Percentiles rank a stretch among this genome's conserved stretches.
phyloP scores from a whole-genome alignment of 2,797 vertebrate species.

The Crocodylus rhombifer region DNA sequence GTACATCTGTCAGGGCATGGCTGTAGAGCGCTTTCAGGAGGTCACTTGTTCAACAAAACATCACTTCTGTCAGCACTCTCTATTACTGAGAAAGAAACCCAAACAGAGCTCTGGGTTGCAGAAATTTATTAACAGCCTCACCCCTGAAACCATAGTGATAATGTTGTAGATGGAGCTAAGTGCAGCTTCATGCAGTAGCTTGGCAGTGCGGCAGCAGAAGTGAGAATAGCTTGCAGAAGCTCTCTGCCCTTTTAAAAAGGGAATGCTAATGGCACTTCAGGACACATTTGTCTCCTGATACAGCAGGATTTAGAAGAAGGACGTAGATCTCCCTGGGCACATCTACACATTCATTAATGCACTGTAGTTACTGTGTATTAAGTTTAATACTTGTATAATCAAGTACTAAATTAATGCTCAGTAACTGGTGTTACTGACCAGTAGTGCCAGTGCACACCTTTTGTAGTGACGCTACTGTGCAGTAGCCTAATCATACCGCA shows the following conservation, averaged over 20 bases:
- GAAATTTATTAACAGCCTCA: neutral
- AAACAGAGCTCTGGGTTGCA: neutral
- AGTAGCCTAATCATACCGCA: too few species aligned
- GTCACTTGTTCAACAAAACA: too few species aligned
- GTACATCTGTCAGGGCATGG: too few species aligned
- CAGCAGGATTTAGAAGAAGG: neutral
- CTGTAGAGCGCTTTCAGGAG: too few species aligned
- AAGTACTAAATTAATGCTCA: too few species aligned
- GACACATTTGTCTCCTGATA: neutral
- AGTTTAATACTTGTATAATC: too few species aligned
- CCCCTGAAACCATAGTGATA: neutral
- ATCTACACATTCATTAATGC: too few species aligned
- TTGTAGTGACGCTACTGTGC: too few species aligned
- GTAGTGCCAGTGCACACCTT: too few species aligned
- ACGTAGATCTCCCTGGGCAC: neutral
- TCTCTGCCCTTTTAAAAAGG: neutral
- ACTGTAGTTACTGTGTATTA: too few species aligned
- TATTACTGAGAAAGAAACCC: neutral
- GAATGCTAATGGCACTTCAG: neutral
- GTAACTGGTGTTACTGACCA: too few species aligned
- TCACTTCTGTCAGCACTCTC: neutral
- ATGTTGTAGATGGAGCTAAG: neutral
- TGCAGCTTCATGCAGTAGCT: neutral
- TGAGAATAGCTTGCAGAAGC: neutral
- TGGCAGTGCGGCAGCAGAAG: neutral